Conservation (phyloP, 1,140 invertebrate genomes). For the Ptiloglossa arizonensis region DNA sequence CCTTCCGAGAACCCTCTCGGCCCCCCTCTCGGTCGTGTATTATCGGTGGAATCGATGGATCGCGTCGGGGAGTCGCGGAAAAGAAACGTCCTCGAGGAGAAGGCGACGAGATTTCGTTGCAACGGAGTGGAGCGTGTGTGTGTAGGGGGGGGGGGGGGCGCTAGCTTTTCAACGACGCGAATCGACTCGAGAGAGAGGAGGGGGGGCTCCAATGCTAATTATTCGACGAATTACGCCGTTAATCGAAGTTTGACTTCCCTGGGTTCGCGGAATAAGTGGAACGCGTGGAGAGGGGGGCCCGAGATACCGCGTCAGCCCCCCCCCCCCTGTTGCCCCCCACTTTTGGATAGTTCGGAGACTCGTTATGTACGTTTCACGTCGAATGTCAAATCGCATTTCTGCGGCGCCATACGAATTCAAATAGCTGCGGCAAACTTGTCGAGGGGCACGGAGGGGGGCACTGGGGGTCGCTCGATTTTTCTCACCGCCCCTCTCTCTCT, state of each 20-base stretch:
- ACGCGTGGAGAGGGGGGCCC: background rate
- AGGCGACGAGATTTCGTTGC: too few relatives aligned
- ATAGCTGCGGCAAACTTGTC: conserved; percentile 57
- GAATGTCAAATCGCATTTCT: conserved; percentile 67
- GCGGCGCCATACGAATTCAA: conserved; percentile 61
- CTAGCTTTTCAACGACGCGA: too few relatives aligned
- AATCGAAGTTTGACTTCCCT: conserved; percentile 48
- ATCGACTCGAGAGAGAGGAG: too few relatives aligned
- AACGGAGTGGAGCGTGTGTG: background rate
- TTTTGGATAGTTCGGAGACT: conserved; percentile 59
- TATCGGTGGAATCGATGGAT: too few relatives aligned
- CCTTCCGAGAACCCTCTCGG: too few relatives aligned
- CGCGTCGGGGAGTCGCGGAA: too few relatives aligned
- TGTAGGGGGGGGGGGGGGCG: background rate
- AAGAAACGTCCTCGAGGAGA: too few relatives aligned
- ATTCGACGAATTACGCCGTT: conserved; percentile 62
- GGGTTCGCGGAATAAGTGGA: conserved; percentile 15
- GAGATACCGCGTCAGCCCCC: too few relatives aligned
- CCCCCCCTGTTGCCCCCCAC: too few relatives aligned
- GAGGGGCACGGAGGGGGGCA: background rate
- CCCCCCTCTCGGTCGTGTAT: too few relatives aligned
- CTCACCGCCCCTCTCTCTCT: too few relatives aligned
- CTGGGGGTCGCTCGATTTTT: conserved; percentile 32
- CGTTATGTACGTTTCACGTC: conserved; percentile 66
- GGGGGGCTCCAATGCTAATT: conserved; percentile 63